phyloP scores from a whole-genome alignment of 53 echinoderm and acorn worm species.

The Hippasteria phrygiana region DNA sequence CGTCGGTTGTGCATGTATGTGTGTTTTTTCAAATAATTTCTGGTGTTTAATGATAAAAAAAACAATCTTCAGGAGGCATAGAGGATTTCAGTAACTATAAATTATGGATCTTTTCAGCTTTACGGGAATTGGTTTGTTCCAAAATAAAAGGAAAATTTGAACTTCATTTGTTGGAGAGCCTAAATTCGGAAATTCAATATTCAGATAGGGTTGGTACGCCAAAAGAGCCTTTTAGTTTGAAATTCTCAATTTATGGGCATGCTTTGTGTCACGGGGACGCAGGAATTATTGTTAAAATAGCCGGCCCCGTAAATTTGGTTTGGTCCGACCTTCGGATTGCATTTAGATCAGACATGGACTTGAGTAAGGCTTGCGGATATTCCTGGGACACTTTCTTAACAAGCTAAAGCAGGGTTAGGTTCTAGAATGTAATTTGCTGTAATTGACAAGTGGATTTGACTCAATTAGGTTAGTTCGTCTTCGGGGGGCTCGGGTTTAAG shows the following conservation, averaged over 20 bases:
- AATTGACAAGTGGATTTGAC: background rate
- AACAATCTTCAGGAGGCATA: background rate
- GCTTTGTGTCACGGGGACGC: background rate
- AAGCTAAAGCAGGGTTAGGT: background rate
- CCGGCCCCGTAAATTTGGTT: background rate
- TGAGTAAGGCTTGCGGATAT: too few species aligned
- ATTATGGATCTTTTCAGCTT: too few species aligned
- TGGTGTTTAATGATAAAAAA: background rate
- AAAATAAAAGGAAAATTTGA: too few species aligned
- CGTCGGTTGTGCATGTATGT: background rate
- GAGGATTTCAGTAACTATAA: too few species aligned
- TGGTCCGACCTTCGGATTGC: too few species aligned
- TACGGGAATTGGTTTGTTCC: too few species aligned
- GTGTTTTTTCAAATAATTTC: background rate
- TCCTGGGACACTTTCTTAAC: too few species aligned
- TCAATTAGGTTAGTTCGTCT: conserved; percentile 1
- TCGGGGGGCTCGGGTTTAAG: background rate
- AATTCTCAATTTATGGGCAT: background rate
- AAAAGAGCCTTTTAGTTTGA: too few species aligned
- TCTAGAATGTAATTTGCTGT: background rate
- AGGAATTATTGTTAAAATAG: background rate
- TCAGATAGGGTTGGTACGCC: too few species aligned
- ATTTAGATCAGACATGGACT: too few species aligned
- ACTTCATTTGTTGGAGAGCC: too few species aligned
- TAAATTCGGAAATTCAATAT: too few species aligned